Evolutionary conservation across 2,888 invertebrate species (phyloP).

Genomic region (Scaptodrosophila latifasciaeformis): DNA sequence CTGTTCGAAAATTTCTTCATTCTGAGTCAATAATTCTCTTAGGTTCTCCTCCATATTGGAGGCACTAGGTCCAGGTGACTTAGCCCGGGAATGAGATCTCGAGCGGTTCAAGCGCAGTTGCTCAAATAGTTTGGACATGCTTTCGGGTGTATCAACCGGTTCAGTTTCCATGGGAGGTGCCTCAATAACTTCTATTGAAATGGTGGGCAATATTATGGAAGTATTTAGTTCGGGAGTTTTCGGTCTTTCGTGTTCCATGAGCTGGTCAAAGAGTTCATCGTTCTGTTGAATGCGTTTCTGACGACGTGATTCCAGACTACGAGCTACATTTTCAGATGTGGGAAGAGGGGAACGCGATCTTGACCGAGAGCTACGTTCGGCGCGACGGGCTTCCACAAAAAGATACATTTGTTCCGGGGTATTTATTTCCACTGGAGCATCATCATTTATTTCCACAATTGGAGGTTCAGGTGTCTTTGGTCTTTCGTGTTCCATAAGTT

Average conservation of each 20-base stretch:
- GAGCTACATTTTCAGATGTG: conserved; percentile 50
- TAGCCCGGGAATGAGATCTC: conserved; percentile 47
- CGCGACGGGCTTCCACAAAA: conserved; percentile 53
- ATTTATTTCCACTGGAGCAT: conserved; percentile 3
- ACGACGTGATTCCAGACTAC: conserved; percentile 43
- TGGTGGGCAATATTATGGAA: conserved; percentile 5
- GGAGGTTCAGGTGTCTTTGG: conserved; percentile 3
- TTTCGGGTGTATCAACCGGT: conserved; percentile 23
- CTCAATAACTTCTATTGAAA: conserved; percentile 42
- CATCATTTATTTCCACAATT: conserved; percentile 31
- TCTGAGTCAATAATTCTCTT: conserved; percentile 54
- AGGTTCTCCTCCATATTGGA: conserved; percentile 57
- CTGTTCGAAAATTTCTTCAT: conserved; percentile 52
- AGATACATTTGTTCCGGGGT: conserved; percentile 43
- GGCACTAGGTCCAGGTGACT: conserved; percentile 50
- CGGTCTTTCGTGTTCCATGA: conserved; percentile 13
- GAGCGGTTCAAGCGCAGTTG: conserved; percentile 52
- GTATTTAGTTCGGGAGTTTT: neutral
- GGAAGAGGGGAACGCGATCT: conserved; percentile 55
- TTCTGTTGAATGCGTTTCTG: conserved; percentile 51
- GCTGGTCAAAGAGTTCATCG: conserved; percentile 49
- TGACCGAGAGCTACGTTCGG: conserved; percentile 42
- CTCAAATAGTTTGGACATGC: conserved; percentile 50
- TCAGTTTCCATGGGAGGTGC: conserved; percentile 6
- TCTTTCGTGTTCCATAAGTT: conserved; percentile 12